Evolutionary conservation across 2,888 invertebrate species (phyloP).

Genomic region (Andrena flavipes): DNA sequence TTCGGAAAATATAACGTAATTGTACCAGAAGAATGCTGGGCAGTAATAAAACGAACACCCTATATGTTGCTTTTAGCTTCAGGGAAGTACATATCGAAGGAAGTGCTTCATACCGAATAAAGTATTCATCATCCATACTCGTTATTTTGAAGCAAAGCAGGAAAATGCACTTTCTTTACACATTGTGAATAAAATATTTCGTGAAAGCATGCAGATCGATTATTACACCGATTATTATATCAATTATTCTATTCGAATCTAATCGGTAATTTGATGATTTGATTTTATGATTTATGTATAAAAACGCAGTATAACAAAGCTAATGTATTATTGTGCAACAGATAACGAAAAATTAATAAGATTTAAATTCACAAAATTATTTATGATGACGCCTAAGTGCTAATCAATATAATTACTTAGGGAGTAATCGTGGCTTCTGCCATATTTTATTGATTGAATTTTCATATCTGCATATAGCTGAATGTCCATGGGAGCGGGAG

Average conservation of each 20-base stretch:
- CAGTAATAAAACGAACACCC: background rate
- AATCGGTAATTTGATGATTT: background rate
- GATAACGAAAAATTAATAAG: too few species aligned
- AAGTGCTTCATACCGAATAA: background rate
- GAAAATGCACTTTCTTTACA: background rate
- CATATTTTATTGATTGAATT: background rate
- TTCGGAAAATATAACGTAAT: too few species aligned
- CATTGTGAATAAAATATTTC: background rate
- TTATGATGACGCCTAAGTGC: background rate
- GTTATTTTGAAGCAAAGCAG: background rate
- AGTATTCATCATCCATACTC: background rate
- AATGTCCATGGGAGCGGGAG: background rate
- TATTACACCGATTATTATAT: background rate
- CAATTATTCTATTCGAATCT: too few species aligned
- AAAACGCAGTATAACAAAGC: too few species aligned
- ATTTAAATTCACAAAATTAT: too few species aligned
- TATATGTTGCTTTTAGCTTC: background rate
- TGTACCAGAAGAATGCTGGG: too few species aligned
- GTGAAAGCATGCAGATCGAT: background rate
- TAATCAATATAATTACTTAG: background rate
- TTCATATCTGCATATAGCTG: background rate
- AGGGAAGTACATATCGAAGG: background rate
- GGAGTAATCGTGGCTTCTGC: background rate
- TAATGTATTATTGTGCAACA: too few species aligned
- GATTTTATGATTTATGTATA: too few species aligned